phyloP scores from a whole-genome alignment of 2,113 vertebrate species.

The Plestiodon gilberti region DNA sequence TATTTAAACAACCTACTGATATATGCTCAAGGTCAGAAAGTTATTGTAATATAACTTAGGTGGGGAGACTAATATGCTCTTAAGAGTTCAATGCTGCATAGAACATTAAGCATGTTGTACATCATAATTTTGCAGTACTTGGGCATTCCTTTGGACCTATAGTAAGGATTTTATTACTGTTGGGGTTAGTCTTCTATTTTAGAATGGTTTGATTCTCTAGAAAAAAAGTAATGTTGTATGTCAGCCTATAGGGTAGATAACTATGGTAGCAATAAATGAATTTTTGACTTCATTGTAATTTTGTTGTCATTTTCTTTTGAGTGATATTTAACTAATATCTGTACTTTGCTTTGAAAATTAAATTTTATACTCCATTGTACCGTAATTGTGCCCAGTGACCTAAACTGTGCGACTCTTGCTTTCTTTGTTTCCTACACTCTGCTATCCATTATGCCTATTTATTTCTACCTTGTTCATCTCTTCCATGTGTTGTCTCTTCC shows the following conservation, averaged over 20 bases:
- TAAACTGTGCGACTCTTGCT: neutral
- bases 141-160: conserved; percentile 33
- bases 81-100: conserved; percentile 47
- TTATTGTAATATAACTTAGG: conserved; percentile 64
- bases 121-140: conserved; percentile 43
- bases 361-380: no score
- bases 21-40: conserved; percentile 60
- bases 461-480: neutral
- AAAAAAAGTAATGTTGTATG: neutral
- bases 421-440: neutral
- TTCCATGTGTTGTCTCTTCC: no score
- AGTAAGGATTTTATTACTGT: conserved; percentile 46
- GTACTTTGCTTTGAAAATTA: neutral
- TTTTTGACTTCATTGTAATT: conserved; percentile 24
- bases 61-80: conserved; percentile 55
- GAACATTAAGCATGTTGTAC: conserved; percentile 41
- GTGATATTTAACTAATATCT: neutral
- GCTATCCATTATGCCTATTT: no score
- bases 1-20: conserved; percentile 67
- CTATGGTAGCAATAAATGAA: conserved; percentile 25
- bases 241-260: conserved; percentile 1
- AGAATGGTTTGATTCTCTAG: conserved; percentile 28
- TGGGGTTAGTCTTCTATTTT: conserved; percentile 39
- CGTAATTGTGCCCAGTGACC: no score
- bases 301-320: neutral